Percentiles rank a stretch among this genome's conserved stretches.
These are phyloP conservation scores for Parapristionchus giblindavisi DNA, from an alignment of 2,888 invertebrate species.

Conservation along the genomic window DNA sequence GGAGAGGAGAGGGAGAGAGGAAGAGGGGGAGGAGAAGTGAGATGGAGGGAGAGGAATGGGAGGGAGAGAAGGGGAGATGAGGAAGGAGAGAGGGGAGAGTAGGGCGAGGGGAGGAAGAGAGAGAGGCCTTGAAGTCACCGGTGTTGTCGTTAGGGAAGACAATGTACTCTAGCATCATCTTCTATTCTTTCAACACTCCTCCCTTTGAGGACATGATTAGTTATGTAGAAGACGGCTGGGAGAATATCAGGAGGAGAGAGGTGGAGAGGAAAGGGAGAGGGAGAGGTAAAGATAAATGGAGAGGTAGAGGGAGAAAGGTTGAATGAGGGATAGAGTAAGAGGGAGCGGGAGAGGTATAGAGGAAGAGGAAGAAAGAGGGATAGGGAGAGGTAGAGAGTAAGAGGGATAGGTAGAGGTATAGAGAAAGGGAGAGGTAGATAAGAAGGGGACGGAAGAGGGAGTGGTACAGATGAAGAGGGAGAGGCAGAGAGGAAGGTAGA, in stretches of 20 bases:
- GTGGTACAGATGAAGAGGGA: not conserved
- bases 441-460: not conserved
- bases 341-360: conserved; percentile 6
- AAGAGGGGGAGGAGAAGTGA: too few relatives aligned
- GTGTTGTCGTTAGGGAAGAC: conserved; percentile 3
- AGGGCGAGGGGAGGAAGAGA: not conserved
- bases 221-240: too few relatives aligned
- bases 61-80: too few relatives aligned
- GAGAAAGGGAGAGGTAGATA: conserved; percentile 1
- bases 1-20: too few relatives aligned
- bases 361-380: not conserved
- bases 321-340: not conserved
- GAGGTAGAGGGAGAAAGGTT: not conserved
- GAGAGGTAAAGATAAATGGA: not conserved
- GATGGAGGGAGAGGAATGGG: too few relatives aligned
- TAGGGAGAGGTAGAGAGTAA: not conserved
- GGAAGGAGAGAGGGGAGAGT: too few relatives aligned
- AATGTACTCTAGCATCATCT: not conserved
- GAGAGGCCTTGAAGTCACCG: too few relatives aligned
- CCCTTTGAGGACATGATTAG: not conserved
- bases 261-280: not conserved
- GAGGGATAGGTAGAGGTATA: not conserved
- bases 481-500: too few relatives aligned
- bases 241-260: conserved; percentile 1
- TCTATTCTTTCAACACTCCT: too few relatives aligned